phyloP scores from a whole-genome alignment of 1,140 invertebrate species.

The Thaumatotibia leucotreta region DNA sequence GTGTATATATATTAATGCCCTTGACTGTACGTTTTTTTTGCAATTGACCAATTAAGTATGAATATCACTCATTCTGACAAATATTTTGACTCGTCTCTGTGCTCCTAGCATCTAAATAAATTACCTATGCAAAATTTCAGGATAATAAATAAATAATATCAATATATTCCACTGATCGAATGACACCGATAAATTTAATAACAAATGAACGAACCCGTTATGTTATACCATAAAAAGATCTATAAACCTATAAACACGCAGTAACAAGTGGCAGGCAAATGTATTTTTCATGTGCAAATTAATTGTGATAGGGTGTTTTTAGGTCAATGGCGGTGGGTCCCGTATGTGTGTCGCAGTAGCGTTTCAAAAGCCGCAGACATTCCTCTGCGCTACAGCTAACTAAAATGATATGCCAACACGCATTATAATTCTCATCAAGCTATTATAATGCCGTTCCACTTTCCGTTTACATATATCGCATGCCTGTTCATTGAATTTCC shows the following conservation, averaged over 20 bases:
- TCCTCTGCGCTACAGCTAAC: conserved; percentile 8
- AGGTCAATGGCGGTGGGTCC: conserved; percentile 5
- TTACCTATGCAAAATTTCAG: no score
- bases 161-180: no score
- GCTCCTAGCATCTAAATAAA: no score
- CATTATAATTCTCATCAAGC: conserved; percentile 10
- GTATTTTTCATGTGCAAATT: conserved; percentile 1
- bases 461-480: neutral
- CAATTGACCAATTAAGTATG: no score
- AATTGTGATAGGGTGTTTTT: conserved; percentile 9
- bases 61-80: no score
- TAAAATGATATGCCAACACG: conserved; percentile 6
- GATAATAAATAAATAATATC: no score
- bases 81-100: no score
- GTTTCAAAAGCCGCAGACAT: conserved; percentile 1
- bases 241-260: neutral
- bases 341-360: neutral
- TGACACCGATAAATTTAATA: no score
- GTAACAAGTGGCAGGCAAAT: neutral
- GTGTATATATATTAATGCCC: no score
- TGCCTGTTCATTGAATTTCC: neutral
- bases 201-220: no score
- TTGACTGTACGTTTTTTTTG: no score
- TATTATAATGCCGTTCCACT: conserved; percentile 4
- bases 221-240: neutral